Base-by-base conservation (phyloP, 2,888 invertebrate species). In the Bibio marci region DNA sequence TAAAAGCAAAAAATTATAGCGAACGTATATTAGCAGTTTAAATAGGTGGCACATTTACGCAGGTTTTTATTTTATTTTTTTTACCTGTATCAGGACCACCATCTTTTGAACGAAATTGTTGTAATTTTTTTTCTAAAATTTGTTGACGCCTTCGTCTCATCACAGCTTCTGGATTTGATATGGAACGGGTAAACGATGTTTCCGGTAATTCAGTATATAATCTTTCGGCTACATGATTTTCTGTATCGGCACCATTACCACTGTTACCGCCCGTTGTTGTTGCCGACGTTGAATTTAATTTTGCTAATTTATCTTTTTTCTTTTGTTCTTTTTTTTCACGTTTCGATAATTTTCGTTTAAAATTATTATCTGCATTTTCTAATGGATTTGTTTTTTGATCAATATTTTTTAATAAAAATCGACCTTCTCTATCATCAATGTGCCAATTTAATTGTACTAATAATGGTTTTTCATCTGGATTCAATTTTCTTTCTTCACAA, bases 81-180 rank as follows among this genome's bases (percentile, higher is more conserved):
- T n/a, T 50, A 69, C 78, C 79, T 31, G 91, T 90, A 58, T 92
- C 92, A 6, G 91, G 90, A 2, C 91, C 91, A 33, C 94, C 94
- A 54, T 94, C 92, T 59, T 88, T 83, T 40, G 87, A 87, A 44
- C 90, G 76, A 65, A 94, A 94, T 63, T 94, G 90, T 57, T 95
- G 90, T 53, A 98, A 66, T 63, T 94, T 94, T 56, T 86, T 78
- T 61, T 98, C 97, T 39, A 97, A 71, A 59, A 95, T 95, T 63
- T 95, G 92, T 55, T 97, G 95, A 18, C 98, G 69, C 39, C 95
- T 70, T 37, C 95, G 76, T 45, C 94, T 73, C 98, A 99, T 98
- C 50, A 99, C 98, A 44, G 95, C 94, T 69, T 98, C 98, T 3
- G 98, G 98, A 69, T 98, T 99, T 46, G 95, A 97, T 58, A 99